A percentile compares a stretch with the other conserved stretches of the same genome.
Evolutionary conservation across 92 coral and sea anemone species (phyloP).

Genomic region (Epizoanthus fatuus): DNA sequence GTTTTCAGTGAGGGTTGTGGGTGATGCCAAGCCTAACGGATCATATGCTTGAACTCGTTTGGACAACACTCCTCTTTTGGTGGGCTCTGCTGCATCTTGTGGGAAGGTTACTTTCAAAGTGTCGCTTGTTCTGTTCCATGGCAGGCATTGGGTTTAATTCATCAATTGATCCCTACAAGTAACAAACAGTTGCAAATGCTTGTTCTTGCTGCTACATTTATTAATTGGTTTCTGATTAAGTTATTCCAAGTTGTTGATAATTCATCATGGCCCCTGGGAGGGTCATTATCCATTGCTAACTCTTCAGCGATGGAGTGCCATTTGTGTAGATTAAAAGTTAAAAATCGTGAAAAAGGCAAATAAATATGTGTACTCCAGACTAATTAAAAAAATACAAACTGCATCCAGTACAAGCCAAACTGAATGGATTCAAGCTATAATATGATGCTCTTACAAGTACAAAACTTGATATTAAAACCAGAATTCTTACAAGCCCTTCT

Average conservation of each 20-base stretch:
- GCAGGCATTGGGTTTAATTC: not conserved
- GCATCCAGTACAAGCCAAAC: no score
- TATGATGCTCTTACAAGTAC: no score
- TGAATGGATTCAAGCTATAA: no score
- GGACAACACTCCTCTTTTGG: conserved; percentile 1
- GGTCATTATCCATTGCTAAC: conserved; percentile 1
- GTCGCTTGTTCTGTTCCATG: not conserved
- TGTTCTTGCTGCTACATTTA: no score
- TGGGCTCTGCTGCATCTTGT: not conserved
- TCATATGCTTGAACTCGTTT: not conserved
- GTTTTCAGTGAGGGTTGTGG: not conserved
- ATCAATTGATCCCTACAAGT: no score
- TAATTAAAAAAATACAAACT: no score
- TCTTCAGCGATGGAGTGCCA: conserved; percentile 56
- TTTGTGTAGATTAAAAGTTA: conserved; percentile 27
- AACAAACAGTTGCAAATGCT: no score
- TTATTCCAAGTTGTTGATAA: not conserved
- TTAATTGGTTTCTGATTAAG: not conserved
- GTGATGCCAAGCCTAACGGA: conserved; percentile 15
- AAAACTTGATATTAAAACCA: no score
- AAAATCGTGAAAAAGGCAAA: no score
- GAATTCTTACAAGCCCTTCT: no score
- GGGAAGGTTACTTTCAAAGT: not conserved
- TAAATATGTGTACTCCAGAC: no score
- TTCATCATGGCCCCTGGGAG: not conserved